phyloP scores from a whole-genome alignment of 2,113 vertebrate genomes.

The Piliocolobus tephrosceles region DNA sequence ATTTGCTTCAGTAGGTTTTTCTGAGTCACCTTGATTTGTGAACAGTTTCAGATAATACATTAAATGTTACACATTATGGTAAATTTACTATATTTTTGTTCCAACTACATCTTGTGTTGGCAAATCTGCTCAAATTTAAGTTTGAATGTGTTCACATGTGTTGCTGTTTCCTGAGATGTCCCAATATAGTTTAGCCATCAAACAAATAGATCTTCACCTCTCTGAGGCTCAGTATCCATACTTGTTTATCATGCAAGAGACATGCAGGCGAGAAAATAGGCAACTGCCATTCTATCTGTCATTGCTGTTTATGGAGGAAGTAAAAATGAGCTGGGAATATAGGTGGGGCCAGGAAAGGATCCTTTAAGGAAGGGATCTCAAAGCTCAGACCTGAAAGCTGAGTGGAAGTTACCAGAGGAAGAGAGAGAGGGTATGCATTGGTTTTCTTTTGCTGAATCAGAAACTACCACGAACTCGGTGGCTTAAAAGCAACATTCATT shows the following conservation, averaged over 20 bases:
- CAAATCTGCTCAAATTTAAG: constrained; percentile 1
- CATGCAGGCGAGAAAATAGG: not conserved
- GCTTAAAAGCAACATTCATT: not conserved
- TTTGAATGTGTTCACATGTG: not conserved
- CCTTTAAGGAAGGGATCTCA: not conserved
- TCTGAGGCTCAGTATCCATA: not conserved
- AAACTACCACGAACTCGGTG: not conserved
- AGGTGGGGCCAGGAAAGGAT: not conserved
- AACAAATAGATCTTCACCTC: not conserved
- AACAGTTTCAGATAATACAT: constrained; percentile 46
- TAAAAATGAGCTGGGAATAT: not conserved
- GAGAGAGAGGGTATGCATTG: not conserved
- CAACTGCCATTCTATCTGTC: not conserved
- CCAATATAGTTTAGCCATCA: not conserved
- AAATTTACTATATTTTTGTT: not conserved
- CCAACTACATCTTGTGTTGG: not conserved
- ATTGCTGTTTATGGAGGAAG: not conserved
- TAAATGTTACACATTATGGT: constrained; percentile 30
- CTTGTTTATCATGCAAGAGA: not conserved
- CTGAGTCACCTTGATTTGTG: constrained; percentile 37
- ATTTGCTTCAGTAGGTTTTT: constrained; percentile 36
- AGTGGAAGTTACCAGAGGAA: not conserved
- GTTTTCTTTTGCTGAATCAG: not conserved
- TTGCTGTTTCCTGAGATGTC: not conserved
- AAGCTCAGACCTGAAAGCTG: not conserved